These are phyloP conservation scores for Hucho hucho DNA, from an alignment of 2,113 vertebrate species.

Conservation along the genomic window DNA sequence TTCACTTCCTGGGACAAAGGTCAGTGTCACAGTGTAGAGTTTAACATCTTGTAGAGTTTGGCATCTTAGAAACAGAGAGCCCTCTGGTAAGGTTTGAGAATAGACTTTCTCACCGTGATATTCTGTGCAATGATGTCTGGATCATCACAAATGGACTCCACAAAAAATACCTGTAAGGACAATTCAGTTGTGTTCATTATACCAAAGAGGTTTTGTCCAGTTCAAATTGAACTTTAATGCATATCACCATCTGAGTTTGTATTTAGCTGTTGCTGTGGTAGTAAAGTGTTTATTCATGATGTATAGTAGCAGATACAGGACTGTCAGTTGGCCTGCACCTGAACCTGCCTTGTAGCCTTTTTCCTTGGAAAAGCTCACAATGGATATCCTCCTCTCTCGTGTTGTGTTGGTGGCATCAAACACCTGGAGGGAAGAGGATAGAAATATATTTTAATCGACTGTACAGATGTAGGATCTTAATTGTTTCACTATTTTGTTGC, in stretches of 20 bases:
- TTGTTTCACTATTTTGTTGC: no score
- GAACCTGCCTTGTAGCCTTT: constrained; percentile 82
- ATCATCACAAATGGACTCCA: constrained; percentile 89
- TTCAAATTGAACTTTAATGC: not conserved
- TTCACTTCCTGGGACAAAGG: constrained; percentile 82
- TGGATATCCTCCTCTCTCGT: constrained; percentile 77
- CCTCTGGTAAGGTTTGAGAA: not conserved
- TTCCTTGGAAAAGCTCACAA: constrained; percentile 81
- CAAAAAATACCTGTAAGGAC: constrained; percentile 81
- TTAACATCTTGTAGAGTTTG: not conserved
- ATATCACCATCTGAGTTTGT: not conserved
- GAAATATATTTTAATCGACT: no score
- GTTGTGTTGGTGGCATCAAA: constrained; percentile 92
- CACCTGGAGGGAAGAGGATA: constrained; percentile 67
- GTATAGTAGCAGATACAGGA: no score
- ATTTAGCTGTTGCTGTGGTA: not conserved
- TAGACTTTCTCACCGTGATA: constrained; percentile 75
- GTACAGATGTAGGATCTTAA: no score
- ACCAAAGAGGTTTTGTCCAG: not conserved
- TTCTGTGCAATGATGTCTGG: constrained; percentile 85
- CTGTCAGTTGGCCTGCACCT: not conserved
- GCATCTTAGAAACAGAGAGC: not conserved
- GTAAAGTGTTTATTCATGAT: no score
- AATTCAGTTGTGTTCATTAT: not conserved
- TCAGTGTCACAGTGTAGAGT: not conserved